phyloP scores from a whole-genome alignment of 1,140 invertebrate species.

The Hylyphantes graminicola region DNA sequence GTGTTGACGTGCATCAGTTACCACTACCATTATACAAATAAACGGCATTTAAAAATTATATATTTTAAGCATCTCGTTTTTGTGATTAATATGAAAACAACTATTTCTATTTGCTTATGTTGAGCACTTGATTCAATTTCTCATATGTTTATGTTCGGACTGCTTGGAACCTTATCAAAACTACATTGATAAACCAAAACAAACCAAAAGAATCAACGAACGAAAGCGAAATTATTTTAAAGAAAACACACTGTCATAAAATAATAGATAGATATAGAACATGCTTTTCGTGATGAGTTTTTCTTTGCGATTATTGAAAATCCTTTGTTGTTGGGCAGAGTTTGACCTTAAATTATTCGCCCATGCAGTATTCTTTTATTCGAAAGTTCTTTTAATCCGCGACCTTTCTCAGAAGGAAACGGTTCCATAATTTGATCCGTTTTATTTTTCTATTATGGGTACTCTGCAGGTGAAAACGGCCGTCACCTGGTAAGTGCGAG shows the following conservation, averaged over 20 bases:
- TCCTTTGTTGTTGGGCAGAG: conserved; percentile 11
- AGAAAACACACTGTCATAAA: background rate
- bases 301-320: conserved; percentile 10
- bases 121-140: too few relatives aligned
- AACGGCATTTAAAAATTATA: too few relatives aligned
- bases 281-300: conserved; percentile 38
- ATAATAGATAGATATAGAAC: background rate
- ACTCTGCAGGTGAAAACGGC: too few relatives aligned
- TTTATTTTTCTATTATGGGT: background rate
- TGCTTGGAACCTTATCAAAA: too few relatives aligned
- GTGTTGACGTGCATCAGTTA: too few relatives aligned
- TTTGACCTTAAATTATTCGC: conserved; percentile 38
- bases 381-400: background rate
- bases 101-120: too few relatives aligned
- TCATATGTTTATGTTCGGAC: too few relatives aligned
- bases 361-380: conserved; percentile 9
- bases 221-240: background rate
- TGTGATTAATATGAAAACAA: too few relatives aligned
- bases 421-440: background rate
- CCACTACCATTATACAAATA: too few relatives aligned
- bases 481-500: too few relatives aligned
- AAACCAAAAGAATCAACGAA: background rate
- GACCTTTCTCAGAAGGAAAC: background rate
- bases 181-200: background rate
- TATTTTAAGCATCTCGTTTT: too few relatives aligned